Conservation (phyloP, 2,888 invertebrate species). For the Rutpela maculata region DNA sequence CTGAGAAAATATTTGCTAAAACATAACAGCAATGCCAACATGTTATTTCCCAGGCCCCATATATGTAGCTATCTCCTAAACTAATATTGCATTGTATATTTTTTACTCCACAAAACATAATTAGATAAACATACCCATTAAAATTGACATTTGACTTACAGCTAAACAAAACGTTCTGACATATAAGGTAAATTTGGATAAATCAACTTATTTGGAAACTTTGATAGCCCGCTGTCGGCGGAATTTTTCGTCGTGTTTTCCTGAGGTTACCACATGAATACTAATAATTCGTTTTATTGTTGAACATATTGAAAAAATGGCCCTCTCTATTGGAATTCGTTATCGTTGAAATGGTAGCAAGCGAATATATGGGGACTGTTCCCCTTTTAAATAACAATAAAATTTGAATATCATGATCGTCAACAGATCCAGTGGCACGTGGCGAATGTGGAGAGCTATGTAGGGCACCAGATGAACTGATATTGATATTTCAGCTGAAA, state of each 20-base stretch:
- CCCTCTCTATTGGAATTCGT: not conserved
- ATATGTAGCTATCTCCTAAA: too few relatives aligned
- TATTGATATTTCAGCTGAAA: not conserved
- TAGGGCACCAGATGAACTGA: not conserved
- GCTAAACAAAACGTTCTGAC: too few relatives aligned
- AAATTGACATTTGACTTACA: too few relatives aligned
- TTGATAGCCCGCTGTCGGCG: too few relatives aligned
- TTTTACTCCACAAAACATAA: too few relatives aligned
- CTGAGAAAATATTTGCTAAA: too few relatives aligned
- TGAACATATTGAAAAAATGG: not conserved
- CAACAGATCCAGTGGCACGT: not conserved
- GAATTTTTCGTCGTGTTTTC: not conserved
- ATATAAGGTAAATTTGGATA: too few relatives aligned
- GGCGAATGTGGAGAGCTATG: not conserved
- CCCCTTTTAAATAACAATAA: constrained; percentile 1
- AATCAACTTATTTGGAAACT: too few relatives aligned
- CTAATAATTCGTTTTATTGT: not conserved
- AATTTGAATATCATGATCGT: constrained; percentile 7
- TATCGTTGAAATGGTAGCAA: not conserved
- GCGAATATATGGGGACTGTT: not conserved
- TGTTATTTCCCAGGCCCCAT: too few relatives aligned
- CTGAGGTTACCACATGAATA: not conserved
- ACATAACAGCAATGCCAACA: too few relatives aligned
- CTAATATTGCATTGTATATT: too few relatives aligned
- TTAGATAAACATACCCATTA: too few relatives aligned